Evolutionary conservation across 2,797 vertebrate genomes (phyloP).

Genomic region (Sitta carolinensis): DNA sequence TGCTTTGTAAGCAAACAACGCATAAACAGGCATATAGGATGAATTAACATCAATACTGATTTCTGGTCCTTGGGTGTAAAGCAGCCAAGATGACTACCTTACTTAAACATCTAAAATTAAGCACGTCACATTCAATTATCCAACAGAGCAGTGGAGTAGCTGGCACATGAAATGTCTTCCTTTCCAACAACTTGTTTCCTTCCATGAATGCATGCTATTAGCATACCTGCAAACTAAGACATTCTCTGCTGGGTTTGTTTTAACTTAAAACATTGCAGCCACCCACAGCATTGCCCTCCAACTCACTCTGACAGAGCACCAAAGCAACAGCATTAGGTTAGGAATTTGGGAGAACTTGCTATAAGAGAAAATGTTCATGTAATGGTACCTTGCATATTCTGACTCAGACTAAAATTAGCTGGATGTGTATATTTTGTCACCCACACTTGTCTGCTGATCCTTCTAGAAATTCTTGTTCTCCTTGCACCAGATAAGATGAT

Average conservation of each 20-base stretch:
- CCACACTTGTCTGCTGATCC: background rate
- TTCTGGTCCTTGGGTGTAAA: background rate
- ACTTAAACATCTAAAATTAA: background rate
- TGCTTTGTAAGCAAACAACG: background rate
- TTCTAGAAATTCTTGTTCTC: background rate
- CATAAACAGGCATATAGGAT: background rate
- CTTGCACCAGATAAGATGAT: background rate
- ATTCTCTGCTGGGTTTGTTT: background rate
- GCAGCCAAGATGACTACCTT: background rate
- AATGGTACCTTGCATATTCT: background rate
- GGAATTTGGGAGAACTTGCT: background rate
- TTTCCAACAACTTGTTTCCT: background rate
- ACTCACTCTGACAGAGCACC: background rate
- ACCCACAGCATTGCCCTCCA: background rate
- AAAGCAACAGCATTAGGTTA: background rate
- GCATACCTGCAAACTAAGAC: background rate
- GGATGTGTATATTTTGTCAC: background rate
- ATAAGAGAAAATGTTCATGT: background rate
- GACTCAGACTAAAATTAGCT: background rate
- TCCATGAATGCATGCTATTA: fast-evolving
- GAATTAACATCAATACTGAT: background rate
- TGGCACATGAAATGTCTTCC: background rate
- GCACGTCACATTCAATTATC: background rate
- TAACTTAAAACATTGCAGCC: background rate
- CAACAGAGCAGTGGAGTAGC: background rate